A percentile compares a stretch with the other conserved stretches of the same genome.
Evolutionary conservation across 2,797 vertebrate species (phyloP).

Genomic region (Anguilla megastoma): DNA sequence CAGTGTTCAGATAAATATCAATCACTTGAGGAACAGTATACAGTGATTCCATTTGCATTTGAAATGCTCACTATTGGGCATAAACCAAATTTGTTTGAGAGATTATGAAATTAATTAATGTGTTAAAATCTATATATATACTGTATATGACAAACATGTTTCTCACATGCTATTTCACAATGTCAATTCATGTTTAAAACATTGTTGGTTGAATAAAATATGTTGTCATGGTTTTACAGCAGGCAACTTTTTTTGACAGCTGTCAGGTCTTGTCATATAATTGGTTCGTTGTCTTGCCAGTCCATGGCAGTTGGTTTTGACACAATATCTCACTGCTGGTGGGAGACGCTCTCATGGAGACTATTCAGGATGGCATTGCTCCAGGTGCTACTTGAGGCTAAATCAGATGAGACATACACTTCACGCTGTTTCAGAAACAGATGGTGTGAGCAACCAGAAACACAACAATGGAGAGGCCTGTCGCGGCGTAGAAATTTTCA

Average conservation of each 20-base stretch:
- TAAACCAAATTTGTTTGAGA: background rate
- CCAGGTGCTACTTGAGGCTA: slow-evolving; percentile 5
- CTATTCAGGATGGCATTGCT: background rate
- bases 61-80: background rate
- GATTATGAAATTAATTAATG: background rate
- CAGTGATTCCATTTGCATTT: background rate
- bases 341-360: background rate
- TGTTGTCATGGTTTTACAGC: background rate
- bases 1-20: background rate
- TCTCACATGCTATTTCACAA: background rate
- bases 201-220: background rate
- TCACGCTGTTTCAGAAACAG: background rate
- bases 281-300: background rate
- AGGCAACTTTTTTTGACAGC: background rate
- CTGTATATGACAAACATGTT: background rate
- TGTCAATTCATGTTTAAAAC: background rate
- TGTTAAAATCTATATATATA: too few relatives aligned
- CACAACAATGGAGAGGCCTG: background rate
- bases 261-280: background rate
- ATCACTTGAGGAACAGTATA: background rate
- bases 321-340: background rate
- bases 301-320: background rate
- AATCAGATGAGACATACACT: background rate
- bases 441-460: background rate
- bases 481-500: background rate